Evolutionary conservation across 2,797 vertebrate species (phyloP).

Genomic region (Argyrosomus regius): DNA sequence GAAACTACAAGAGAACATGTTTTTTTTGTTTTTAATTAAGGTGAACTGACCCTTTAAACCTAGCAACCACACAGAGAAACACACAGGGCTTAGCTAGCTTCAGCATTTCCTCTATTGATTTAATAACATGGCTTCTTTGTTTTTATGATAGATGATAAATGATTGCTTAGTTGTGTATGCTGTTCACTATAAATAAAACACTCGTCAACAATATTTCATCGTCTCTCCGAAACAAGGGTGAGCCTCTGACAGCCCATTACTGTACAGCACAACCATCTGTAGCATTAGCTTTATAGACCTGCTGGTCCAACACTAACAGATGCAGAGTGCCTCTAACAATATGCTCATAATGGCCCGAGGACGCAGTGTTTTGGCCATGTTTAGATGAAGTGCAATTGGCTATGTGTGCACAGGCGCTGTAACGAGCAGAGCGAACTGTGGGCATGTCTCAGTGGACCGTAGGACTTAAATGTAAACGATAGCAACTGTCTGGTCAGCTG

Average conservation of each 20-base stretch:
- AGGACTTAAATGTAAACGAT: conserved; percentile 68
- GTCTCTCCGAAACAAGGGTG: conserved; percentile 41
- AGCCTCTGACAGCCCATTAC: conserved; percentile 69
- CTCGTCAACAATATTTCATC: conserved; percentile 61
- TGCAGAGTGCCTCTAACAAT: conserved; percentile 70
- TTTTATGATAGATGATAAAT: conserved; percentile 52
- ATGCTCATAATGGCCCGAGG: conserved; percentile 68
- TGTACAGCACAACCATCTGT: conserved; percentile 76
- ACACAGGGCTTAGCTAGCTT: conserved; percentile 5
- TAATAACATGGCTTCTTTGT: conserved; percentile 21
- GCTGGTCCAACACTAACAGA: conserved; percentile 68
- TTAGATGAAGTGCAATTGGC: conserved; percentile 53
- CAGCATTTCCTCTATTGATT: conserved; percentile 10
- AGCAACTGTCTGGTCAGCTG: conserved; percentile 75
- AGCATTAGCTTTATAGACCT: conserved; percentile 70
- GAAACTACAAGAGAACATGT: not conserved
- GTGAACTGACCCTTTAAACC: conserved; percentile 9
- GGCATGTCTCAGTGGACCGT: conserved; percentile 53
- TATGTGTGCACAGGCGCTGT: conserved; percentile 14
- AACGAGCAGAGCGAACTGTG: conserved; percentile 31
- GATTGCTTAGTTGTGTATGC: conserved; percentile 28
- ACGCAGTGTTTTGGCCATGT: conserved; percentile 54
- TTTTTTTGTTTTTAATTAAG: not conserved
- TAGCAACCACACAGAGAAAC: not conserved
- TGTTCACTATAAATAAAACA: conserved; percentile 63